Base-by-base conservation (phyloP, 2,113 vertebrate genomes). In the Lathamus discolor region DNA sequence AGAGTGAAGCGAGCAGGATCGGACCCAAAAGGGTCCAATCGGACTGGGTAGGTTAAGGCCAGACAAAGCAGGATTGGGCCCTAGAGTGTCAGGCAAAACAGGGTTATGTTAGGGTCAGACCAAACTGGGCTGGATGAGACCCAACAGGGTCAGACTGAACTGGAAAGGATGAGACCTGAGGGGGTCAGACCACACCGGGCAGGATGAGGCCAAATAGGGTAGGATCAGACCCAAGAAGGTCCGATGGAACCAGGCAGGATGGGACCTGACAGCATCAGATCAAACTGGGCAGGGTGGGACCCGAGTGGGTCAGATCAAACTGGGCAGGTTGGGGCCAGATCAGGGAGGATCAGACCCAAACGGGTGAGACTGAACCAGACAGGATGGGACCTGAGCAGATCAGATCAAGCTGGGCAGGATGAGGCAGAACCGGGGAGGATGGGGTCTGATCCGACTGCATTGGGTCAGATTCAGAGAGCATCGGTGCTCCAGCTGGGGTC, bases 401-500 rank as follows among this genome's bases (percentile, higher is more conserved):
- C 1, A 0, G 37, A 20, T 11, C 1, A 8, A 68, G 33, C 37
- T 7, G 64, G 84, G 44, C 46, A 73, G 55, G 67, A 64, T 24
- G 20, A 39, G 66, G n/a, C 61, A 54, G 49, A 33, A 15, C 61
- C 25, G 75, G 66, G 35, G n/a, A 52, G 27, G 43, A 64, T 2
- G 17, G 59, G 25, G 4, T 35, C 63, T 31, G 17, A 48, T 20
- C 27, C 35, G 13, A 59, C 33, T 59, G 33, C 9, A 10, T 59
- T 59, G 33, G 57, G 4, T 33, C 63, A n/a, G 10, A 48, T 24
- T 23, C 48, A 27, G 51, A 59, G 22, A 49, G 8, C 9, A 28
- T 3, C 7, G 0, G 1, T 23, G 66, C 49, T 69, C 8, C 0
- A 0, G 7, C 3, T 44, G 41, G 44, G 61, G 35, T 6, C 9